These are phyloP conservation scores for Microcebus jonahi DNA, from an alignment of 2,113 vertebrate species.

Conservation along the genomic window DNA sequence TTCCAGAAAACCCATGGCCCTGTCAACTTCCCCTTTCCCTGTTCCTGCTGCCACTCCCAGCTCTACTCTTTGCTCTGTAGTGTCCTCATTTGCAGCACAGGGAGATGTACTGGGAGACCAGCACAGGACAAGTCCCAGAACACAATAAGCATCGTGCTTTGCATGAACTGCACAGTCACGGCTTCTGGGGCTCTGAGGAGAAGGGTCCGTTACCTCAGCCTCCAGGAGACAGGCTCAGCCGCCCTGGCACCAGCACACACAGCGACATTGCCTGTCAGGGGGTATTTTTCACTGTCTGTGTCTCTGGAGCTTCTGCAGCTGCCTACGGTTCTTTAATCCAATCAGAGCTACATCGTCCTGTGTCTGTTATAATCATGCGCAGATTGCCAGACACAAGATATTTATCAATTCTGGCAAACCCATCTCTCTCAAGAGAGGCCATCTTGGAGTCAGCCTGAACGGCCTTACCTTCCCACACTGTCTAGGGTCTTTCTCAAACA, in stretches of 20 bases:
- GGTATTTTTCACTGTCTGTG: neutral
- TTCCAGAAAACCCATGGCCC: neutral
- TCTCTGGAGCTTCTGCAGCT: conserved; percentile 41
- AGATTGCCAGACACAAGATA: conserved; percentile 21
- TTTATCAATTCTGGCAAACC: conserved; percentile 13
- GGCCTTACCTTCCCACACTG: neutral
- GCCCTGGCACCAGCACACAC: neutral
- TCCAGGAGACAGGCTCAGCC: neutral
- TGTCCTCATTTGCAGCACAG: neutral
- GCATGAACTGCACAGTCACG: neutral
- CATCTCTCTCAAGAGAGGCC: neutral
- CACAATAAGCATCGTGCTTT: neutral
- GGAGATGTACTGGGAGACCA: neutral
- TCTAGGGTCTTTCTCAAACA: neutral
- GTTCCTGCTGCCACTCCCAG: neutral
- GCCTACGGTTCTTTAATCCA: conserved; percentile 33
- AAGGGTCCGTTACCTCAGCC: neutral
- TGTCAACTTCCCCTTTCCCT: neutral
- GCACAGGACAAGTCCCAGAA: neutral
- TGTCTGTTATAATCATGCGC: neutral
- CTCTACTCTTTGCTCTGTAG: neutral
- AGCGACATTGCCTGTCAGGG: neutral
- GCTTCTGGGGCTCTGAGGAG: neutral
- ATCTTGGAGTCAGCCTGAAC: neutral
- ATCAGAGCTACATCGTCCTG: conserved; percentile 26